These are phyloP conservation scores for Candidula unifasciata DNA, from an alignment of 2,888 invertebrate species.

Conservation along the genomic window DNA sequence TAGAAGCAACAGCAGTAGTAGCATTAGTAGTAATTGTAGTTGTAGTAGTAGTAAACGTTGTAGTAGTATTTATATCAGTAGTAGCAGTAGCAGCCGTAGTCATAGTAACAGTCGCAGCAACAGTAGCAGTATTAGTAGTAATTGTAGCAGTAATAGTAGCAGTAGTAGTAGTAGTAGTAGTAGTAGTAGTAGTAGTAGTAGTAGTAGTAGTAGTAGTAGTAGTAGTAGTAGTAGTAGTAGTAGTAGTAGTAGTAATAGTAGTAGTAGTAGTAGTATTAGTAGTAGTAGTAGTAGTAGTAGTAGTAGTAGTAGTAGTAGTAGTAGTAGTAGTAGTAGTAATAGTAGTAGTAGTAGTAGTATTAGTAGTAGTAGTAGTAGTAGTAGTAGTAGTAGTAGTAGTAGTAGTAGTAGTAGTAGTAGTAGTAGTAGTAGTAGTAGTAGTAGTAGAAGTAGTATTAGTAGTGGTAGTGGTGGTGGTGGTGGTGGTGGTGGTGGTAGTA, in stretches of 20 bases:
- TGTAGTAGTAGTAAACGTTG: too few species aligned
- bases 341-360: not conserved
- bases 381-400: not conserved
- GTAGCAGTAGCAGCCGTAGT: too few species aligned
- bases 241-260: not conserved
- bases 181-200: too few species aligned
- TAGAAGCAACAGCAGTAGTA: too few species aligned
- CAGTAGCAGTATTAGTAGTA: too few species aligned
- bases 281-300: not conserved
- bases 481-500: too few species aligned
- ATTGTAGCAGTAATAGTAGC: too few species aligned
- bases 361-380: not conserved
- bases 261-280: not conserved
- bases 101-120: too few species aligned
- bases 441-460: not conserved
- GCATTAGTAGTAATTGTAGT: too few species aligned
- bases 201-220: not conserved
- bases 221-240: not conserved
- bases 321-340: not conserved
- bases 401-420: not conserved
- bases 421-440: not conserved
- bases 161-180: too few species aligned
- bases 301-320: not conserved
- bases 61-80: too few species aligned
- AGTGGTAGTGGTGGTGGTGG: not conserved